phyloP scores from a whole-genome alignment of 1,140 invertebrate genomes.

The silkworm (Bombyx mori) region ASM3026992v2 NC_085133.1:8878001-8878500 shows the following conservation, averaged over 20 bases:
- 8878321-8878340: constrained; percentile 14
- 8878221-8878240: constrained; percentile 41
- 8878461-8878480: too few relatives aligned
- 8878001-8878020: constrained; percentile 27
- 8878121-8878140: constrained; percentile 16
- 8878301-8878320: constrained; percentile 31
- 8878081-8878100: constrained; percentile 27
- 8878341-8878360: constrained; percentile 17
- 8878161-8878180: constrained; percentile 40
- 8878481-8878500: constrained; percentile 21
- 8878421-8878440: too few relatives aligned
- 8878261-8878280: constrained; percentile 20
- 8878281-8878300: constrained; percentile 29
- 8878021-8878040: constrained; percentile 25
- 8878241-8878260: constrained; percentile 33
- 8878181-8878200: constrained; percentile 18
- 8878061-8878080: constrained; percentile 27
- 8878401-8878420: too few relatives aligned
- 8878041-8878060: constrained; percentile 32
- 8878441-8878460: too few relatives aligned
- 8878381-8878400: constrained; percentile 22
- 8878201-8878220: constrained; percentile 26
- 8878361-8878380: constrained; percentile 20
- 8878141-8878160: constrained; percentile 37
- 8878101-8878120: constrained; percentile 30